Percentiles rank a stretch among this genome's conserved stretches.
Evolutionary conservation across 2,113 vertebrate genomes (phyloP).

Genomic region (Gavia stellata): DNA sequence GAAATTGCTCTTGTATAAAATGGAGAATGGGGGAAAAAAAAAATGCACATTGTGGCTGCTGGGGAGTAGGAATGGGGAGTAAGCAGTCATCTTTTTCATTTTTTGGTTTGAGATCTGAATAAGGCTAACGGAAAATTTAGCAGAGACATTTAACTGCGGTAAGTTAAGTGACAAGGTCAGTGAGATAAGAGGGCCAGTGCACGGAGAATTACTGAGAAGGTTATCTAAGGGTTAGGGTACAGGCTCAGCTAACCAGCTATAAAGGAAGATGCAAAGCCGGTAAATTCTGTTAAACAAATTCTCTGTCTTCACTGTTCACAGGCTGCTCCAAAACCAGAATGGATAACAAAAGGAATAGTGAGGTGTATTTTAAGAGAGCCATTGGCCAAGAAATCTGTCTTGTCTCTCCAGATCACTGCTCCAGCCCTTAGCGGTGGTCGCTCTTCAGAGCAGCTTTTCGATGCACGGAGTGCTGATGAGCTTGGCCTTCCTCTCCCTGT

Average conservation of each 20-base stretch:
- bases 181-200: neutral
- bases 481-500: neutral
- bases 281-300: neutral
- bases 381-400: neutral
- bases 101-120: neutral
- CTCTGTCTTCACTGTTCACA: neutral
- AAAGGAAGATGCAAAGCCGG: neutral
- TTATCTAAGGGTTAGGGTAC: neutral
- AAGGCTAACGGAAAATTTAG: neutral
- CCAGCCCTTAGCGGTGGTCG: accelerated
- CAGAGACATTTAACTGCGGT: neutral
- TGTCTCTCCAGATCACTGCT: neutral
- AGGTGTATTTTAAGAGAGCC: neutral
- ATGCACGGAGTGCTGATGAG: neutral
- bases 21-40: neutral
- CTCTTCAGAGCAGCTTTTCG: neutral
- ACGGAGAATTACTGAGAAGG: neutral
- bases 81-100: neutral
- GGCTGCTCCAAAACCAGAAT: neutral
- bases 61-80: neutral
- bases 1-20: neutral
- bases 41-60: neutral
- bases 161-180: neutral
- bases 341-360: neutral
- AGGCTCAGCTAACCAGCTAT: neutral